Evolutionary conservation across 2,113 vertebrate species (phyloP), one percentile per base, ranked within the genome.

Genomic region (Heterochromis multidens): DNA sequence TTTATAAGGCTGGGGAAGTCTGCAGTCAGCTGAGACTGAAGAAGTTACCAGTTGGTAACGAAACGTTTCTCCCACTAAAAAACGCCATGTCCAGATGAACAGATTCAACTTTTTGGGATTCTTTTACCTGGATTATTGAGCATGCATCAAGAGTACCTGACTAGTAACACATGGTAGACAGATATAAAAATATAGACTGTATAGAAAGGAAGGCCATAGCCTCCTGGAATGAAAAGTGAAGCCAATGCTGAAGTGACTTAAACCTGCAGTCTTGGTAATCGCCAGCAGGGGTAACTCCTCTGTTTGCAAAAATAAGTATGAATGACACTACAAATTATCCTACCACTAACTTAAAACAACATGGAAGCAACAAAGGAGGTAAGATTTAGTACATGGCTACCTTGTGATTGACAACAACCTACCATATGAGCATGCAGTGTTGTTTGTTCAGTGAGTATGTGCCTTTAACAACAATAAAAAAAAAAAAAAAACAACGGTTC

Each of bases 281-380:
- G 63, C 13, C 63, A 25, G 13, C 63, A 67, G 29, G 5, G 37
- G 25, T 0, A 1, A 35, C 63, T 43, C 7, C 4, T 25, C 63
- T 25, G 35, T 7, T 43, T 67, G 2, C 0, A 43, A 23, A n/a
- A n/a, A n/a, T n/a, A n/a, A 33, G 31, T 33, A 33, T 5, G 31
- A 33, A 33, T 33, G 5, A 33, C 31, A 33, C 31, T 33, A 33
- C 31, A 5, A 33, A 33, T 33, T 3, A 33, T 5, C 31, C 31
- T 33, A 33, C 31, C 31, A 33, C 4, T 37, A 7, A 37, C 17
- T 70, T 70, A 46, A 0, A 43, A 0, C 37, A 37, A n/a, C n/a
- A n/a, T n/a, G n/a, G 9, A 37, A 8, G 37, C 6, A 37, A 8
- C 13, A 25, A 17, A 70, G 14, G 25, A 25, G 37, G 6, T 52